A percentile compares a stretch with the other conserved stretches of the same genome.
Conservation (phyloP, 1,140 invertebrate species). For the Drosophila lacteicornis region DNA sequence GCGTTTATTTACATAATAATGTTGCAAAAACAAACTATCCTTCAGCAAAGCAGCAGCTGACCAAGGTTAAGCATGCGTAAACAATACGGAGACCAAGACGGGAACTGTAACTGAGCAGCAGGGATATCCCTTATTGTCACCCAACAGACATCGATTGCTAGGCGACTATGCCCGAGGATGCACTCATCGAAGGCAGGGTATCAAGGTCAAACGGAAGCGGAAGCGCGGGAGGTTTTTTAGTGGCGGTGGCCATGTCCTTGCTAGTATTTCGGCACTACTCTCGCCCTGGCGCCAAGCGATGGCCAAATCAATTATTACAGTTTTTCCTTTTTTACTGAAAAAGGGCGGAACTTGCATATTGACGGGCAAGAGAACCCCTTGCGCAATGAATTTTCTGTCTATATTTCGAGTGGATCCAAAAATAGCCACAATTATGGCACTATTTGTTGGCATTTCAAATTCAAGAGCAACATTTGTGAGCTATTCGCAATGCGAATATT, state of each 20-base stretch:
- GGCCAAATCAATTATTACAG: slow-evolving; percentile 32
- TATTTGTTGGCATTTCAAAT: slow-evolving; percentile 35
- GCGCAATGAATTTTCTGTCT: slow-evolving; percentile 14
- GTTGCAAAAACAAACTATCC: slow-evolving; percentile 33
- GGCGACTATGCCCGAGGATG: background rate
- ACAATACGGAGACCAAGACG: slow-evolving; percentile 27
- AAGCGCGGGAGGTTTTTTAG: background rate
- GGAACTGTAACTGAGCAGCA: background rate
- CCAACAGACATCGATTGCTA: slow-evolving; percentile 25
- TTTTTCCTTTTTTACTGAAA: background rate
- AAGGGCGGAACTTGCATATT: slow-evolving; percentile 24
- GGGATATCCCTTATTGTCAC: slow-evolving; percentile 1
- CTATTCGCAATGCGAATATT: slow-evolving; percentile 24
- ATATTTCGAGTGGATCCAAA: slow-evolving; percentile 17
- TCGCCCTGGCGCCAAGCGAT: slow-evolving; percentile 34
- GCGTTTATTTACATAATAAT: slow-evolving; percentile 64
- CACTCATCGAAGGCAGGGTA: slow-evolving; percentile 10
- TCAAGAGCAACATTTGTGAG: slow-evolving; percentile 1
- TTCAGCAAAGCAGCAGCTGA: slow-evolving; percentile 9
- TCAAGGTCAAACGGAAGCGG: slow-evolving; percentile 38
- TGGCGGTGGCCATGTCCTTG: slow-evolving; percentile 6
- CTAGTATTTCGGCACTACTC: slow-evolving; percentile 18
- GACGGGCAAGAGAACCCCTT: slow-evolving; percentile 14
- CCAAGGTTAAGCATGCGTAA: slow-evolving; percentile 46
- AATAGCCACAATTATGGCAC: slow-evolving; percentile 43